Evolutionary conservation across 2,888 invertebrate genomes (phyloP), one percentile per base, ranked within the genome.

Genomic region (Drosophila meridiana): DNA sequence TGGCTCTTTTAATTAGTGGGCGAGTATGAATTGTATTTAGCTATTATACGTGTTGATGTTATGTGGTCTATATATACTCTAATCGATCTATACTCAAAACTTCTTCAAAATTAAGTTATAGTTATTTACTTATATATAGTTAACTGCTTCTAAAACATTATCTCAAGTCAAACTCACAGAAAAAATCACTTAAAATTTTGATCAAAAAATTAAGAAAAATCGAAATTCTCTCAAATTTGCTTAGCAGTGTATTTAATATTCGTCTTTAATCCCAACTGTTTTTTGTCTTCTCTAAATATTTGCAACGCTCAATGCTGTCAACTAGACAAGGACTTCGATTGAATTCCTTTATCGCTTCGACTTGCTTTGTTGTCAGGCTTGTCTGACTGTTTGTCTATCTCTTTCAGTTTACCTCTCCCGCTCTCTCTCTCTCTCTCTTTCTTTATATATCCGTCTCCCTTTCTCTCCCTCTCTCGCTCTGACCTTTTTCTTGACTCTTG

Each of bases 291-390:
- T 60, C 74, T 76, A 83, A 79, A 86, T 85, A 81, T 81, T 85
- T 83, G 83, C 73, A 66, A 75, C 79, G 75, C 81, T 85, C 73
- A 50, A 53, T 76, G 82, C 87, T 79, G 82, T 87, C 84, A 84
- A 83, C 86, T 86, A 82, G 83, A 78, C 71, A 69, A 78, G 78
- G 68, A 80, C 87, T 83, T 87, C 85, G 87, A 86, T 86, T 86
- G 87, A 87, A 86, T 86, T 86, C 85, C 83, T 87, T 87, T 84
- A 86, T 78, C 80, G 82, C 69, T 64, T 58, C 48, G 52, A 14
- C 53, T 45, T 50, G 63, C 70, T 56, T 66, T 74, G 73, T 73
- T 78, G 74, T 74, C 48, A 55, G 60, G 53, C 60, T 60, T 61
- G 68, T 68, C 64, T 64, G 45, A 45, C 47, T 60, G 50, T 58